Evolutionary conservation across 2,797 vertebrate genomes (phyloP), one percentile per base, ranked within the genome.

Genomic region (Cynopterus sphinx): DNA sequence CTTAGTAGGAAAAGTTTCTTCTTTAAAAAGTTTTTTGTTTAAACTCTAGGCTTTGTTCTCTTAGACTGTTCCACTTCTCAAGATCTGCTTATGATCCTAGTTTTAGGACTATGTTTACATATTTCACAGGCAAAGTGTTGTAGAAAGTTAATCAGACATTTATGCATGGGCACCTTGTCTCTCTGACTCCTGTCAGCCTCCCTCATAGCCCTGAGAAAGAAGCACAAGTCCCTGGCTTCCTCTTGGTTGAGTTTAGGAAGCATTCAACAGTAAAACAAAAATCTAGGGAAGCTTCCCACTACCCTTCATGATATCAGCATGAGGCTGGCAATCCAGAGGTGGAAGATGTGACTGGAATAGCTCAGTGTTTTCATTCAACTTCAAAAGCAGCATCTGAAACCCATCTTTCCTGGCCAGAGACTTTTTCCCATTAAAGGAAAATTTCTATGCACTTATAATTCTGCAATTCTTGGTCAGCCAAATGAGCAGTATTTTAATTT

Each of bases 401-500:
- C 41, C 41, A 49, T 86, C 82, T 97, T 65, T 53, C 55, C 65
- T 71, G 67, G 51, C 26, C 78, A 85, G 82, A 94, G 90, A 73
- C 49, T 90, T 94, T 79, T 81, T 94, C 61, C 92, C 82, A 63
- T 21, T 70, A 91, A 97, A 98, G 84, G 67, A 75, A 68, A 9
- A 4, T 22, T 43, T 96, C 61, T 55, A 86, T 85, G 17, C 13
- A 39, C 61, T 97, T 83, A 65, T 73, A 84, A 73, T 94, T 84
- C 79, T 93, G 51, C 22, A 77, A n/a, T 79, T 97, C 94, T 91
- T 86, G 95, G 95, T 87, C 78, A 87, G 73, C n/a, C 75, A 98
- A 96, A 84, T 93, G 79, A 95, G 36, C 39, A 85, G 55, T 59
- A 87, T 96, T 98, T 98, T 98, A 97, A 97, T 97, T 97, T 98